These are phyloP conservation scores for Hydrolagus affinis DNA, from an alignment of 2,113 vertebrate species.

Conservation along the genomic window DNA sequence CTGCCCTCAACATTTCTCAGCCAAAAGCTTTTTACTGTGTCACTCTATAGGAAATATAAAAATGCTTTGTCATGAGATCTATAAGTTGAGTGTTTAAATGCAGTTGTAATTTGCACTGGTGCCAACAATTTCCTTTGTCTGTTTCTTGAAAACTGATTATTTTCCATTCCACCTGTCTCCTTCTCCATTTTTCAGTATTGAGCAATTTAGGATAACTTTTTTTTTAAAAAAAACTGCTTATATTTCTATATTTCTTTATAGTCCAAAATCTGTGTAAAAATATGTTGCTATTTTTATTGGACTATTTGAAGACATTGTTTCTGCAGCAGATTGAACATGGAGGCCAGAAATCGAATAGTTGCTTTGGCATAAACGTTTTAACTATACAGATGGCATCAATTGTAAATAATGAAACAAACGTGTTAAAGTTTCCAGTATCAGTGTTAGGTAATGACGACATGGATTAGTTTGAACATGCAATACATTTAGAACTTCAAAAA, in stretches of 20 bases:
- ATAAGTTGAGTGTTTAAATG: neutral
- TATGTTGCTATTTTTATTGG: neutral
- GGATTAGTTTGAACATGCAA: neutral
- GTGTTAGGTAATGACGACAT: neutral
- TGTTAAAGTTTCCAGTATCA: constrained; percentile 5
- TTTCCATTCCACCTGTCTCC: neutral
- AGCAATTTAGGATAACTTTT: neutral
- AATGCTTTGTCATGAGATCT: constrained; percentile 4
- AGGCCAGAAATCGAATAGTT: neutral
- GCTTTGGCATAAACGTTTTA: neutral
- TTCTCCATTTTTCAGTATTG: neutral
- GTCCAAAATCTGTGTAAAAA: neutral
- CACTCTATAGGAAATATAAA: neutral
- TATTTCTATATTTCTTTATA: neutral
- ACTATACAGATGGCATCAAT: constrained; percentile 5
- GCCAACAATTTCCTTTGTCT: neutral
- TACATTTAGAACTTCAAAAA: neutral
- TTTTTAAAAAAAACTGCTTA: neutral
- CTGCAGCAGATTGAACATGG: neutral
- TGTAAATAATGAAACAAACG: constrained; percentile 20
- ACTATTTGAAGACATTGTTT: neutral
- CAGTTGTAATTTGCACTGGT: neutral
- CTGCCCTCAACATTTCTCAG: neutral
- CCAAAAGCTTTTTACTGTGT: neutral
- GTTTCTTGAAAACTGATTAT: neutral